A percentile compares a stretch with the other conserved stretches of the same genome.
Evolutionary conservation across 2,113 vertebrate species (phyloP).

Genomic region (Podarcis muralis): DNA sequence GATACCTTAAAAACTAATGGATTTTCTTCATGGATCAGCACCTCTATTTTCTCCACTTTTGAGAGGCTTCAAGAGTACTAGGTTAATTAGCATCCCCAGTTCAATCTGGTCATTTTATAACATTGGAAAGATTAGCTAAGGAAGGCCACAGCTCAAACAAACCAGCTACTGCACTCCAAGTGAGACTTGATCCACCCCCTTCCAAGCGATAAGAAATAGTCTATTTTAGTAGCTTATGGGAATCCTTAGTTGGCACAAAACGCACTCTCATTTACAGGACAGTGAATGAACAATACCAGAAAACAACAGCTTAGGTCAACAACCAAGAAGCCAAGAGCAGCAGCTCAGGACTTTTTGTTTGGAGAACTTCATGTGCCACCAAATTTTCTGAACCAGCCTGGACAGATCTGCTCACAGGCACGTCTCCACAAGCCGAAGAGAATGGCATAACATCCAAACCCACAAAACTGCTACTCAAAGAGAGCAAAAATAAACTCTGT

Average conservation of each 20-base stretch:
- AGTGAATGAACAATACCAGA: background rate
- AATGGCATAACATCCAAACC: background rate
- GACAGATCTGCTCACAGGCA: background rate
- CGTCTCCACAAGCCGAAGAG: background rate
- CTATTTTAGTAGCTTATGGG: background rate
- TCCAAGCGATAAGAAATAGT: background rate
- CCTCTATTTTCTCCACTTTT: background rate
- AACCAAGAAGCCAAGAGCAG: accelerated
- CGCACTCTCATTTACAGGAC: background rate
- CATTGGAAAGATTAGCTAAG: background rate
- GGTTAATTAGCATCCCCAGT: background rate
- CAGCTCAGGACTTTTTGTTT: background rate
- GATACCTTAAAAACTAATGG: no score
- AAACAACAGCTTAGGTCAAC: background rate
- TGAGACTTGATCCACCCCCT: background rate
- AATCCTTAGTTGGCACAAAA: background rate
- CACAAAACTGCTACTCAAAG: accelerated
- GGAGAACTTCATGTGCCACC: accelerated
- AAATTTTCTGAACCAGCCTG: background rate
- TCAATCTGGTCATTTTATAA: background rate
- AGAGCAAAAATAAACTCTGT: background rate
- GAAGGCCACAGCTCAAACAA: background rate
- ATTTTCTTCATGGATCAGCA: no score
- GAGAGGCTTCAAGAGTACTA: background rate
- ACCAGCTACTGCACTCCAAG: background rate